Evolutionary conservation across 2,797 vertebrate species (phyloP).

Genomic region (Periophthalmus magnuspinnatus): DNA sequence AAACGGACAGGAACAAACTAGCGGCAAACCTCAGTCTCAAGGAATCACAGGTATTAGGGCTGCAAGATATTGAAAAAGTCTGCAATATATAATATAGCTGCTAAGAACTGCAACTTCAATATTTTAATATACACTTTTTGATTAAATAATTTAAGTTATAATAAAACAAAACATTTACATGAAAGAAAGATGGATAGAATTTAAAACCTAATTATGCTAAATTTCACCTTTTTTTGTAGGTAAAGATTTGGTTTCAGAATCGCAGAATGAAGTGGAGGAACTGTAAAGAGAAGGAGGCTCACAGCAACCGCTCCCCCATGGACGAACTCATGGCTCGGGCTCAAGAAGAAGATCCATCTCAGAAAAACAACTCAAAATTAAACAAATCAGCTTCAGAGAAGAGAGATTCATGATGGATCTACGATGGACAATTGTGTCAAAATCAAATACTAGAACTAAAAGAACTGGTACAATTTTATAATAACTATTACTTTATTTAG

Average conservation of each 20-base stretch:
- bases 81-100: too few species aligned
- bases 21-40: constrained; percentile 90
- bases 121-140: too few species aligned
- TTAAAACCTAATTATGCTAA: too few species aligned
- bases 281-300: constrained; percentile 93
- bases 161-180: too few species aligned
- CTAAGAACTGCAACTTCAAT: too few species aligned
- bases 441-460: neutral
- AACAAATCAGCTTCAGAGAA: constrained; percentile 41
- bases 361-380: constrained; percentile 33
- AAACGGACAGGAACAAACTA: constrained; percentile 92
- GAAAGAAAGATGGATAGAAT: too few species aligned
- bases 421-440: constrained; percentile 5
- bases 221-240: constrained; percentile 67
- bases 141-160: too few species aligned
- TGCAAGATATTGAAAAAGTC: too few species aligned
- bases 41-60: constrained; percentile 88
- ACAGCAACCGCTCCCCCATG: constrained; percentile 81
- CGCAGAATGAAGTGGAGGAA: constrained; percentile 98
- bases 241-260: constrained; percentile 99
- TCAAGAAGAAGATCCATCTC: constrained; percentile 44
- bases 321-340: constrained; percentile 78
- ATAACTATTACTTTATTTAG: neutral
- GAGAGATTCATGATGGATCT: constrained; percentile 42
- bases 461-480: too few species aligned